Evolutionary conservation across 2,113 vertebrate species (phyloP).

Genomic region (Cettia cetti): DNA sequence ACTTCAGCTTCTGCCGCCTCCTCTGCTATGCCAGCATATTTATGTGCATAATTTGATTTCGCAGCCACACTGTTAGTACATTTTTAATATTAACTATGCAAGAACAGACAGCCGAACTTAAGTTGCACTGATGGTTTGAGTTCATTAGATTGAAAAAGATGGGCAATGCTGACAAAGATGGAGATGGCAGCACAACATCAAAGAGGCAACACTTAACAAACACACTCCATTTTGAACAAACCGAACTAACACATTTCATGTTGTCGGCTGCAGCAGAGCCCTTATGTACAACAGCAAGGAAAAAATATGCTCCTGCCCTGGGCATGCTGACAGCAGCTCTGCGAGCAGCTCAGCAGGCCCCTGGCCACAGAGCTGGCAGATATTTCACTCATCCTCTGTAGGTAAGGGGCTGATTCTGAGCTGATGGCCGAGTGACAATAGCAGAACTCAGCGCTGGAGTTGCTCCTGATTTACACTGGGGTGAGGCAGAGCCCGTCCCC

Average conservation of each 20-base stretch:
- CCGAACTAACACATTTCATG: slow-evolving; percentile 22
- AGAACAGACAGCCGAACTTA: slow-evolving; percentile 83
- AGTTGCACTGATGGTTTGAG: slow-evolving; percentile 83
- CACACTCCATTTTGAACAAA: slow-evolving; percentile 46
- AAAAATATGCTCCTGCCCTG: slow-evolving; percentile 17
- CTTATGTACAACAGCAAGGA: slow-evolving; percentile 23
- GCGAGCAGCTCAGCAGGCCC: not conserved
- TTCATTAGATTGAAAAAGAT: slow-evolving; percentile 87
- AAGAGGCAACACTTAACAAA: slow-evolving; percentile 63
- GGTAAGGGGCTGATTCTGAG: not conserved
- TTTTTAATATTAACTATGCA: slow-evolving; percentile 89
- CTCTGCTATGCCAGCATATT: slow-evolving; percentile 87
- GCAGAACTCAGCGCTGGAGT: not conserved
- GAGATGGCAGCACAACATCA: slow-evolving; percentile 68
- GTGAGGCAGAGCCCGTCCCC: not conserved
- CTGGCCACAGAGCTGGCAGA: not conserved
- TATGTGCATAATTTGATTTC: slow-evolving; percentile 94
- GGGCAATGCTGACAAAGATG: slow-evolving; percentile 73
- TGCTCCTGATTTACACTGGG: not conserved
- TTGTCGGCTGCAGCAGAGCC: slow-evolving; percentile 38
- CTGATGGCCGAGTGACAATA: not conserved
- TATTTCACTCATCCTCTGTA: slow-evolving; percentile 15
- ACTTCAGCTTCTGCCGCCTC: slow-evolving; percentile 85
- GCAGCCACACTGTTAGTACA: slow-evolving; percentile 87
- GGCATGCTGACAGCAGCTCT: slow-evolving; percentile 35